Evolutionary conservation across 2,797 vertebrate genomes (phyloP), one percentile per base, ranked within the genome.

Genomic region (Pipistrellus pipistrellus): DNA sequence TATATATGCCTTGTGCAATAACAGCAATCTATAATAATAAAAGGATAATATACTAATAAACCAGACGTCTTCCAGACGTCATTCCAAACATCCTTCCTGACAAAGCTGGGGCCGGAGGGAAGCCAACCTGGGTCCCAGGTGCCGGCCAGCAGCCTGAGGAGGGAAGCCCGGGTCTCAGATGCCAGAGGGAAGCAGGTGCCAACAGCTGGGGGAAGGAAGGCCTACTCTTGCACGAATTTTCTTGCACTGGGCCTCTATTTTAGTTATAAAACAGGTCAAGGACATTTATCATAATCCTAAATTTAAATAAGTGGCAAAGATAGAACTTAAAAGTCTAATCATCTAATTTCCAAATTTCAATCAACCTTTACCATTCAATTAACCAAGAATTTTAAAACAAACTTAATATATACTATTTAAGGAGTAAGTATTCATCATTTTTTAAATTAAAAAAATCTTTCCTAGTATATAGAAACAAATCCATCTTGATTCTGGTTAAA

Each of bases 361-460:
- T 23, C 20, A 85, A 91, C 18, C 48, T 51, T 82, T 81, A 88
- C 77, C 23, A 83, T 75, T 92, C 27, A 85, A 88, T 18, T 77
- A 76, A 88, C 62, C 72, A 82, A 93, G 77, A 96, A 86, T 57
- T 93, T 91, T 75, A 48, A 90, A 95, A 55, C 27, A 23, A 82
- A 14, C 76, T 62, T 83, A 71, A 78, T 44, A 9, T 38, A 7
- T 77, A 77, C 18, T 88, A 80, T 23, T 73, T 78, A 90, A 76
- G 75, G 53, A 72, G 20, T 38, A 89, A 91, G 81, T 51, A 93
- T 21, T 35, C n/a, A 14, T 41, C 8, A 11, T 27, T 88, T 91
- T 72, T 85, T 27, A 41, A 84, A 86, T 62, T 51, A 38, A 27
- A 80, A 88, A 76, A 90, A 59, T 55, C 15, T 73, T 86, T 85